Conservation (phyloP, 2,113 vertebrate species). For the Vulpes ferrilata region DNA sequence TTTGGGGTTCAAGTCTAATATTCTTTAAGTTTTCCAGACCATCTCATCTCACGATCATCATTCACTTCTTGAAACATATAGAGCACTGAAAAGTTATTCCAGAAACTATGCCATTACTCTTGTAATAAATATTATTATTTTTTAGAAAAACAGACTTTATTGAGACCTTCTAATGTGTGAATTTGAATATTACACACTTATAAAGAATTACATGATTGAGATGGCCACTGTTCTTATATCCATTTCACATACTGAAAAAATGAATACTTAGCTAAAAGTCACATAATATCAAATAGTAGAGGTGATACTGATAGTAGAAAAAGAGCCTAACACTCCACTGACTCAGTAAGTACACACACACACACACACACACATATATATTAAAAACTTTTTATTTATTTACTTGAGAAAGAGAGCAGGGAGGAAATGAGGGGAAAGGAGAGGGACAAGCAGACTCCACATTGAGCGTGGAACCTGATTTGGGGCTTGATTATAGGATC, state of each 20-base stretch:
- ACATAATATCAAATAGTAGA: not conserved
- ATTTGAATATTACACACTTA: not conserved
- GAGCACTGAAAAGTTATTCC: not conserved
- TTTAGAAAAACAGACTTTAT: not conserved
- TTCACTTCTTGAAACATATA: not conserved
- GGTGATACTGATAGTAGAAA: not conserved
- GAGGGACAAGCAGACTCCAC: not conserved
- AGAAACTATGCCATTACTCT: not conserved
- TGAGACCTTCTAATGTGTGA: not conserved
- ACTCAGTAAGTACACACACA: not conserved
- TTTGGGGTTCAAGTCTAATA: not conserved
- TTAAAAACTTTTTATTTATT: not conserved
- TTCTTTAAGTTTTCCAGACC: not conserved
- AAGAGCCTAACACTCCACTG: accelerated
- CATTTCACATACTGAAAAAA: not conserved
- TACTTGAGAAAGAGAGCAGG: not conserved
- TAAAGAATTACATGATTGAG: not conserved
- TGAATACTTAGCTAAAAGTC: not conserved
- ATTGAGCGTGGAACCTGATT: not conserved
- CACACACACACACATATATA: too few species aligned
- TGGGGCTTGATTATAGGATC: not conserved
- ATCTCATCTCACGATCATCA: not conserved
- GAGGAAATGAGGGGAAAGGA: not conserved
- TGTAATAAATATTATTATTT: not conserved
- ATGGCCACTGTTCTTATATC: too few species aligned